These are phyloP conservation scores for Mugil cephalus DNA, from an alignment of 2,113 vertebrate species.

Conservation along the genomic window DNA sequence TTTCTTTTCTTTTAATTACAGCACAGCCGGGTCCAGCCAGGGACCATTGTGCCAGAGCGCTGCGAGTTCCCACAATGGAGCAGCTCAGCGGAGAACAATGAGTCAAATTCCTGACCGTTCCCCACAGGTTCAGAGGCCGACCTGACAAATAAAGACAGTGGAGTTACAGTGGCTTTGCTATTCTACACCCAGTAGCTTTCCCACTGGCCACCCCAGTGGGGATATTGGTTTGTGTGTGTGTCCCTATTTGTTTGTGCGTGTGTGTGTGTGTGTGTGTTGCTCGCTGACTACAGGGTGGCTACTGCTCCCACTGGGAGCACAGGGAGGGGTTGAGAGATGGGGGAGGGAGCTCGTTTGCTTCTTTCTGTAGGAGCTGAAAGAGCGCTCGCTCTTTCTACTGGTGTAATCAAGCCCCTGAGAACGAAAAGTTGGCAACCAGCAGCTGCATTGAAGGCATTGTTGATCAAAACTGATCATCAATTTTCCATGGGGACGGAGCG, in stretches of 20 bases:
- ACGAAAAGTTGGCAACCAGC: constrained; percentile 55
- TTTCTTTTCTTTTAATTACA: constrained; percentile 80
- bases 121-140: constrained; percentile 75
- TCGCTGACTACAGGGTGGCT: constrained; percentile 49
- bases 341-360: constrained; percentile 65
- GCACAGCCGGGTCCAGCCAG: constrained; percentile 60
- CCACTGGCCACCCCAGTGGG: constrained; percentile 72
- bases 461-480: constrained; percentile 30
- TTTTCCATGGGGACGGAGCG: neutral
- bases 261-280: constrained; percentile 44
- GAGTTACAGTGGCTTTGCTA: constrained; percentile 81
- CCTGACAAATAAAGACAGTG: constrained; percentile 69
- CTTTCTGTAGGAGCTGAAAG: constrained; percentile 66
- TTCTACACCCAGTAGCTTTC: constrained; percentile 76
- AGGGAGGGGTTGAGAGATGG: constrained; percentile 63
- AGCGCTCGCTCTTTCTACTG: constrained; percentile 58
- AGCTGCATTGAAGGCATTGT: constrained; percentile 33
- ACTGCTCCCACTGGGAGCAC: constrained; percentile 72
- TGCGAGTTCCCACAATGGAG: constrained; percentile 82
- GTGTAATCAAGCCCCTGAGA: constrained; percentile 82
- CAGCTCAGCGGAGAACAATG: constrained; percentile 82
- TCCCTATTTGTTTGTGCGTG: constrained; percentile 39
- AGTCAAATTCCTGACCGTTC: constrained; percentile 78
- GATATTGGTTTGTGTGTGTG: constrained; percentile 65
- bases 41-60: constrained; percentile 75